These are phyloP conservation scores for Melanotaenia pygmaea DNA, from an alignment of 2,797 vertebrate species.

Conservation along the genomic window DNA sequence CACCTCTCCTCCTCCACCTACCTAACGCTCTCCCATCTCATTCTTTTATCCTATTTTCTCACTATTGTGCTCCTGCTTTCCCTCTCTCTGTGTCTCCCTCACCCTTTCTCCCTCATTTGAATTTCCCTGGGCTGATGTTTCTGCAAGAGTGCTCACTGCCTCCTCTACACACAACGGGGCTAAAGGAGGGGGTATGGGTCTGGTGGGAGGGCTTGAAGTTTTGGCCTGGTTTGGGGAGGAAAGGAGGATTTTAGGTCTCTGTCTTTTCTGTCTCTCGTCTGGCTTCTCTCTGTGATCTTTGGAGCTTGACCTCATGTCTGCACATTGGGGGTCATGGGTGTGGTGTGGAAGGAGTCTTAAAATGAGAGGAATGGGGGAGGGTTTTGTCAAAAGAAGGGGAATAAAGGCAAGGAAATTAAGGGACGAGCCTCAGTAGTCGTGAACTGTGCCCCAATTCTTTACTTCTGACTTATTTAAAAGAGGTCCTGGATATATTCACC, in stretches of 20 bases:
- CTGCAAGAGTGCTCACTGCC: slow-evolving; percentile 93
- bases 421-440: slow-evolving; percentile 60
- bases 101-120: slow-evolving; percentile 88
- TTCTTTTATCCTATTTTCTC: slow-evolving; percentile 83
- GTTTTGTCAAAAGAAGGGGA: slow-evolving; percentile 44
- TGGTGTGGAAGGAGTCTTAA: slow-evolving; percentile 70
- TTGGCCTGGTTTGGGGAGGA: slow-evolving; percentile 75
- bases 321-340: slow-evolving; percentile 80
- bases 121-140: slow-evolving; percentile 96
- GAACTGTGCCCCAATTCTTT: slow-evolving; percentile 49
- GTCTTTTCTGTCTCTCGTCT: slow-evolving; percentile 67
- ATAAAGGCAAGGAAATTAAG: slow-evolving; percentile 68
- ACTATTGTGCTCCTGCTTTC: slow-evolving; percentile 79
- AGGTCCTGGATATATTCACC: slow-evolving; percentile 11
- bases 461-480: slow-evolving; percentile 34
- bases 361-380: slow-evolving; percentile 55
- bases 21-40: slow-evolving; percentile 72
- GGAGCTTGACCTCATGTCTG: slow-evolving; percentile 85
- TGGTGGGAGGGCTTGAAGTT: slow-evolving; percentile 75
- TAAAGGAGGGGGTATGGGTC: slow-evolving; percentile 71
- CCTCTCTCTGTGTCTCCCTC: slow-evolving; percentile 65
- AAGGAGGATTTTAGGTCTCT: slow-evolving; percentile 73
- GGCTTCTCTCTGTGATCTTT: slow-evolving; percentile 86
- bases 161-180: slow-evolving; percentile 75
- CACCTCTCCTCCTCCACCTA: slow-evolving; percentile 46